Conservation (phyloP, 1,140 invertebrate genomes). For the Hypsibius dujardini region DNA sequence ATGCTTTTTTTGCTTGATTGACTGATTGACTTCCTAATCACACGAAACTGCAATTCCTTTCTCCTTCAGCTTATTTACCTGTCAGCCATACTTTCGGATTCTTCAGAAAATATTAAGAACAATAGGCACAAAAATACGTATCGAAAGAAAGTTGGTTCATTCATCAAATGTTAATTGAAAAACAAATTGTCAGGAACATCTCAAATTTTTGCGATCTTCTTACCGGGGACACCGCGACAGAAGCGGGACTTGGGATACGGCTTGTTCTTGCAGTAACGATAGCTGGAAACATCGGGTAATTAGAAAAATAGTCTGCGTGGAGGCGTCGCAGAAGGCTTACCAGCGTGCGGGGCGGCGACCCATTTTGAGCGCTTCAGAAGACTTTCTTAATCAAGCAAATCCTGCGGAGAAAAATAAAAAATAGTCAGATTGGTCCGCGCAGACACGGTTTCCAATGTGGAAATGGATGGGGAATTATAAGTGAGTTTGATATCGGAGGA, state of each 20-base stretch:
- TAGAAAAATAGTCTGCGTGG: background rate
- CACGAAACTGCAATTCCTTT: no score
- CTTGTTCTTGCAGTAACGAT: constrained; percentile 99
- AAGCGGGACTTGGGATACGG: constrained; percentile 98
- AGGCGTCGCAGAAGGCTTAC: constrained; percentile 30
- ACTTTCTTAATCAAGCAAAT: background rate
- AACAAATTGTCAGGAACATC: no score
- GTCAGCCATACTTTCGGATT: no score
- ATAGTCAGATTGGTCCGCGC: background rate
- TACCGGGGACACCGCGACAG: constrained; percentile 86
- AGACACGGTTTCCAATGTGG: background rate
- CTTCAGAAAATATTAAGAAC: no score
- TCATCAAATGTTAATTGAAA: no score
- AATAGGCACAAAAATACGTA: no score
- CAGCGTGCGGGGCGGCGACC: constrained; percentile 46
- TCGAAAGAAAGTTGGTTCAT: no score
- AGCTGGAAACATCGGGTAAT: constrained; percentile 45
- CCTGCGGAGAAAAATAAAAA: background rate
- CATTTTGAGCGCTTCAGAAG: constrained; percentile 33
- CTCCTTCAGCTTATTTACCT: no score
- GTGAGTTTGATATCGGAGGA: background rate
- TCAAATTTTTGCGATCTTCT: background rate
- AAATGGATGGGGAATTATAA: background rate
- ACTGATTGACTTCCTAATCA: no score
- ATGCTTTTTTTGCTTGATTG: no score